phyloP scores from a whole-genome alignment of 2,888 invertebrate genomes.

The Aspidiotus rigidus region DNA sequence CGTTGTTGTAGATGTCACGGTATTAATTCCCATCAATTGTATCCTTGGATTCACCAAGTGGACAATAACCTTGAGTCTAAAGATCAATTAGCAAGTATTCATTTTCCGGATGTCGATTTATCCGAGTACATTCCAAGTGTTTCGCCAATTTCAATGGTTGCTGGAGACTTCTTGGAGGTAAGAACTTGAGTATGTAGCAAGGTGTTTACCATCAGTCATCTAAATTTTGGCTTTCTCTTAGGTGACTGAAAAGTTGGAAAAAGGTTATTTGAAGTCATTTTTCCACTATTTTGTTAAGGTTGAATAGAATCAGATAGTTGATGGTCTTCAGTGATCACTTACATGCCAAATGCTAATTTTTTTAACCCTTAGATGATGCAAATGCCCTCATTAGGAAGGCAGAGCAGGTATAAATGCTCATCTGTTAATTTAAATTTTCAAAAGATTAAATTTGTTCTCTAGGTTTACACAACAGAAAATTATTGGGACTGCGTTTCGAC shows the following conservation, averaged over 20 bases:
- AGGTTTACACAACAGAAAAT: slow-evolving; percentile 59
- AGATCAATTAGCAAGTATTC: slow-evolving; percentile 67
- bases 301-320: no score
- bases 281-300: no score
- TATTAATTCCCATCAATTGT: slow-evolving; percentile 64
- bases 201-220: no score
- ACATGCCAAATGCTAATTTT: no score
- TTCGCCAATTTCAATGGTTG: slow-evolving; percentile 82
- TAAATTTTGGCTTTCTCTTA: no score
- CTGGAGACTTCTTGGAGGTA: slow-evolving; percentile 95
- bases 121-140: slow-evolving; percentile 53
- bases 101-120: slow-evolving; percentile 84
- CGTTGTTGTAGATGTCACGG: slow-evolving; percentile 49
- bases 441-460: slow-evolving; percentile 35
- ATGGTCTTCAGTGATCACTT: no score
- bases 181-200: slow-evolving; percentile 36
- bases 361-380: no score
- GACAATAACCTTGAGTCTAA: slow-evolving; percentile 75
- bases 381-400: no score
- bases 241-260: no score
- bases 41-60: slow-evolving; percentile 93
- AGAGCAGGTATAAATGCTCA: no score
- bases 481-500: slow-evolving; percentile 89
- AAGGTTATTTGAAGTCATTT: no score
- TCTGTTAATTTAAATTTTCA: no score